Base-by-base conservation (phyloP, 2,888 invertebrate species). In the Scrobipalpa costella region DNA sequence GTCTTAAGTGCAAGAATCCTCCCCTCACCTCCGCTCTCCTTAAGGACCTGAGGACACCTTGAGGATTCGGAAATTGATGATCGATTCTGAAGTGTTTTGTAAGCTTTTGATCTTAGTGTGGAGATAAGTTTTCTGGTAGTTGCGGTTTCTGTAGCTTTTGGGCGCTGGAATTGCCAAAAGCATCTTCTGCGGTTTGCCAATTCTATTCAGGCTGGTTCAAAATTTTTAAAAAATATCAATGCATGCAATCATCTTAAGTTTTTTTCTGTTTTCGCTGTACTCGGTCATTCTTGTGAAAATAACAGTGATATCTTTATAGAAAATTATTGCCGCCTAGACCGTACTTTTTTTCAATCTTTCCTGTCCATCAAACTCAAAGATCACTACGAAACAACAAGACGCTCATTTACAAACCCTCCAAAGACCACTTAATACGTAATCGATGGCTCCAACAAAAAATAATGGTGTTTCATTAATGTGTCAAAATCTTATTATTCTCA, bases 401-500 rank as follows among this genome's bases (percentile, higher is more conserved):
- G 59, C 19, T 59, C 59, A 47, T 49, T 60, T 49, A 27, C 34
- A 60, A 49, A 21, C 59, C 27, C 47, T 34, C 60, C 15, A 17
- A 17, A 33, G 11, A 55, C 34, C 55, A 55, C 55, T 49, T 60
- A 34, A 49, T 34, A 47, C 33, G 17, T 60, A 60, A 60, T 60
- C 60, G 60, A 60, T 60, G 47, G 49, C 58, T 49, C 33, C 15
- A 63, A 59, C 50, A 59, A 58, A 49, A 66, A 75, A 77, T 81
- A 81, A 85, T 81, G 77, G 75, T 73, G 78, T 73, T 76, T 86
- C 82, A 85, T 88, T 87, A 87, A 86, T 75, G 88, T 87, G 89
- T 90, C 87, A 85, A 88, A 90, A 88, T 88, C 87, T 84, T 87
- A 86, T 90, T 90, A 90, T 84, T 81, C 83, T 84, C 88, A 68